These are phyloP conservation scores for Pseudorectes ferrugineus DNA, from an alignment of 2,113 vertebrate species.

Conservation along the genomic window DNA sequence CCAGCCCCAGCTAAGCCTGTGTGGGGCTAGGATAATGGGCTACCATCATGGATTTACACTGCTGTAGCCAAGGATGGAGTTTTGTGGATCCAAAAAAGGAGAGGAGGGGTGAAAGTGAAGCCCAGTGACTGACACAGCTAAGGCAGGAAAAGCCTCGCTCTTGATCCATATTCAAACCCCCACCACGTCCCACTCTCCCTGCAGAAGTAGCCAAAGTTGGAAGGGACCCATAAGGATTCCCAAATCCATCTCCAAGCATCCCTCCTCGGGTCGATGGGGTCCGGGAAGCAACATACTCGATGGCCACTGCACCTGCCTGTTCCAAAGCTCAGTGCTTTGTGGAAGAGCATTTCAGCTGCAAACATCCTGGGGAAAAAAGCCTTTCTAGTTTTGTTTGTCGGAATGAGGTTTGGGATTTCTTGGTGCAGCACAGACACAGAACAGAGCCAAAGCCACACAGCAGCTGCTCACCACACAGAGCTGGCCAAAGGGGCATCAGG, in stretches of 20 bases:
- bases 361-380: not conserved
- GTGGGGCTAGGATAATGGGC: not conserved
- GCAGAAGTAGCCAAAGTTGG: rapidly evolving
- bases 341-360: not conserved
- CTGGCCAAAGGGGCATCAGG: not conserved
- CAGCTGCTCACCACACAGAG: rapidly evolving
- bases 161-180: not conserved
- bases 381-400: not conserved
- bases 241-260: rapidly evolving
- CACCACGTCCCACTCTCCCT: rapidly evolving
- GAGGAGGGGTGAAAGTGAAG: not conserved
- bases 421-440: not conserved
- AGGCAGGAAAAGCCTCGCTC: not conserved
- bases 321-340: not conserved
- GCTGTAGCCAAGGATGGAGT: not conserved
- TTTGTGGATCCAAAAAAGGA: not conserved
- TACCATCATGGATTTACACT: not conserved
- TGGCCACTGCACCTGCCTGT: not conserved
- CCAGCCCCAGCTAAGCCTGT: not conserved
- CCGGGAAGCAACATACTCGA: rapidly evolving
- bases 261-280: rapidly evolving
- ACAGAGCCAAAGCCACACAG: not conserved
- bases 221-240: not conserved
- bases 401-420: not conserved
- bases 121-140: not conserved